These are phyloP conservation scores for Epinephelus malabaricus DNA, from an alignment of 2,797 vertebrate genomes.

Conservation along the genomic window DNA sequence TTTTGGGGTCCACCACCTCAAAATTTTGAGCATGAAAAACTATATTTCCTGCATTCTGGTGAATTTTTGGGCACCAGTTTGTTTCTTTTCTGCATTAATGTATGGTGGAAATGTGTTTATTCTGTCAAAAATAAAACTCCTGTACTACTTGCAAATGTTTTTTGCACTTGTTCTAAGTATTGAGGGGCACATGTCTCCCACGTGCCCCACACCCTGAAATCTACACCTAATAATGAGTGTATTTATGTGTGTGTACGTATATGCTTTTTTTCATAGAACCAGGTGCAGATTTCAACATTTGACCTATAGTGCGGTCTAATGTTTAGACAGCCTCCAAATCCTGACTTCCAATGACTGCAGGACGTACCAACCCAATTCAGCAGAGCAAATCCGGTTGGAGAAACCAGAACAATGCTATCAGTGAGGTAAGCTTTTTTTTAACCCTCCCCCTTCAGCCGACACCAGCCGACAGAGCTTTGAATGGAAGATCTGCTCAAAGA, in stretches of 20 bases:
- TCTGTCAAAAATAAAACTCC: too few species aligned
- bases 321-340: conserved; percentile 69
- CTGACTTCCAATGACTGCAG: conserved; percentile 36
- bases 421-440: conserved; percentile 45
- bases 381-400: conserved; percentile 55
- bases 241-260: conserved; percentile 9
- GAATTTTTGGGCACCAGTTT: too few species aligned
- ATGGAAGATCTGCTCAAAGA: conserved; percentile 72
- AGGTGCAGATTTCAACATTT: conserved; percentile 70
- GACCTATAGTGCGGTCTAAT: conserved; percentile 47
- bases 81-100: too few species aligned
- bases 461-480: conserved; percentile 44
- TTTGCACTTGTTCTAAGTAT: too few species aligned
- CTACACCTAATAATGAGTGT: not conserved
- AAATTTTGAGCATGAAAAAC: too few species aligned
- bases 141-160: too few species aligned
- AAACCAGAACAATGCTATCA: conserved; percentile 67
- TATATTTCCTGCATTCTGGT: too few species aligned
- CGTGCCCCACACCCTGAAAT: too few species aligned
- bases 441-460: conserved; percentile 14
- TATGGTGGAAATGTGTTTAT: too few species aligned
- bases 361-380: conserved; percentile 45
- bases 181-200: too few species aligned
- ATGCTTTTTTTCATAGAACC: conserved; percentile 34
- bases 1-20: too few species aligned